These are phyloP conservation scores for Pseudoatta argentina DNA, from an alignment of 1,140 invertebrate species.

Conservation along the genomic window DNA sequence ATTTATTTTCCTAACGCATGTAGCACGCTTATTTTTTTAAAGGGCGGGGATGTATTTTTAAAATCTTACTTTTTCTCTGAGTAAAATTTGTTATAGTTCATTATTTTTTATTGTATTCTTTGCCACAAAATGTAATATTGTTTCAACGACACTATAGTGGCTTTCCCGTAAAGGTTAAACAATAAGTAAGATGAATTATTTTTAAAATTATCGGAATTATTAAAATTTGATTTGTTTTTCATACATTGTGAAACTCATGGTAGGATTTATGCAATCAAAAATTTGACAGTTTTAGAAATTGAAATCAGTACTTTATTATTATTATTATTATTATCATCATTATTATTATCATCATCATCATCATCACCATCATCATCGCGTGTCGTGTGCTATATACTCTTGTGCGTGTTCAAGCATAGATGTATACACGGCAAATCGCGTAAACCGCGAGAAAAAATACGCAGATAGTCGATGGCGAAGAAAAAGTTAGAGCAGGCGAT, in stretches of 20 bases:
- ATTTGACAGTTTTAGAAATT: neutral
- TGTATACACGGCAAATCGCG: neutral
- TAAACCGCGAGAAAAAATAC: neutral
- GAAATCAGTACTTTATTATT: neutral
- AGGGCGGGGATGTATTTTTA: too few relatives aligned
- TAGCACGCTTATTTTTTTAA: too few relatives aligned
- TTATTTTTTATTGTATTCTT: too few relatives aligned
- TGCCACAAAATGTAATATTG: too few relatives aligned
- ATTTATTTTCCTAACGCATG: neutral
- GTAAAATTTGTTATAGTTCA: too few relatives aligned
- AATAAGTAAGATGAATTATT: neutral
- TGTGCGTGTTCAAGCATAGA: neutral
- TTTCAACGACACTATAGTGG: too few relatives aligned
- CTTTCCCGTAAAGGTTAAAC: too few relatives aligned
- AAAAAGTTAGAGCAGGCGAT: constrained; percentile 37
- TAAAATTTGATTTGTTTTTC: neutral
- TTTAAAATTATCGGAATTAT: neutral
- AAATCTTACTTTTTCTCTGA: too few relatives aligned
- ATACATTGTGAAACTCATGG: neutral
- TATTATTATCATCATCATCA: too few relatives aligned
- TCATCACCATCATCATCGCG: neutral
- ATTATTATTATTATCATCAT: too few relatives aligned
- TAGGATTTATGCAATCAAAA: neutral
- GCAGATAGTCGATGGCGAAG: constrained; percentile 9
- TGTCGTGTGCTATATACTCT: neutral